Base-by-base conservation (phyloP, 2,797 vertebrate genomes). In the Denticeps clupeoides region DNA sequence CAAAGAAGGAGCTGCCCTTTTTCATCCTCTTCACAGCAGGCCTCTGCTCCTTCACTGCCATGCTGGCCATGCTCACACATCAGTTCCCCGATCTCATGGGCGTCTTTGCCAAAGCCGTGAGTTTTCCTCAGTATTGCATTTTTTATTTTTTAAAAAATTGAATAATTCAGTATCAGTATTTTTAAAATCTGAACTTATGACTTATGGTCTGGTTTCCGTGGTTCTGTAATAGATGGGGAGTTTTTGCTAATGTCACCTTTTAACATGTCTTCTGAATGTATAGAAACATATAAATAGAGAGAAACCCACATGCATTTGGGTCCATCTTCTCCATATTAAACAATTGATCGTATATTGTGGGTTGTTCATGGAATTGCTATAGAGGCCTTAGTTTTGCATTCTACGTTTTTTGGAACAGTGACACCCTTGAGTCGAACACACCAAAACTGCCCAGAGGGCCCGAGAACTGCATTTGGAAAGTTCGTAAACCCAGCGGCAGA, bases 21-120 rank as follows among this genome's bases (percentile, higher is more conserved):
- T 98, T 99, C 82, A 96, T 99, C 75, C 90, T 97, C 68, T 99
- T 99, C 84, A 98, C 95, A 72, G 95, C 95, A 60, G 95, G 94
- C 63, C 84, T 99, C 46, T 98, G 93, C 56, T 98, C 95, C 63
- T 97, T 95, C 59, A 96, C 94, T 15, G 95, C 95, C 62, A 88
- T 97, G 92, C 83, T 98, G 71, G 94, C 95, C 52, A 88, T 99
- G 69, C 90, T 99, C 55, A 98, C 92, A 9, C 93, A 99, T 78
- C 93, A 98, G 74, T 97, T 98, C 78, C 95, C 95, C 10, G 95
- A 99, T 79, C 87, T 98, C 64, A 93, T 96, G 91, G 90, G 93
- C 28, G 63, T 97, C 74, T 94, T 98, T 74, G 90, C 87, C 73
- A 99, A 94, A 89, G 87, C 91, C 62, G 93, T 99, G 75, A 93